These are phyloP conservation scores for Galagoides demidoff DNA, from an alignment of 2,797 vertebrate species.

Conservation along the genomic window DNA sequence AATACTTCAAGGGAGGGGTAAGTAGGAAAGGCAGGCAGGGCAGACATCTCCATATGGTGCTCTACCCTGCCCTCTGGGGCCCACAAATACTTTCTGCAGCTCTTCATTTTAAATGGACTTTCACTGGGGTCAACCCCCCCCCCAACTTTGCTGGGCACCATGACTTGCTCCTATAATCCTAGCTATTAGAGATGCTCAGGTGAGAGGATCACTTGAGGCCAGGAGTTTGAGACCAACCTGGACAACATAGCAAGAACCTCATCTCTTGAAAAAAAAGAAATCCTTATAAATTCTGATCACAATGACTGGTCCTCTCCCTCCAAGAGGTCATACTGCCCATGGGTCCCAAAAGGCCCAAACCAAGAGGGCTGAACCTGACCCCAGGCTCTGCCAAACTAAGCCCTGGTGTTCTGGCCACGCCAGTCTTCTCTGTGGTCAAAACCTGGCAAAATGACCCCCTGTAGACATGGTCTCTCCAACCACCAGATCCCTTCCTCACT, in stretches of 20 bases:
- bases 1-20: too few species aligned
- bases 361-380: not conserved
- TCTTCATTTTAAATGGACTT: not conserved
- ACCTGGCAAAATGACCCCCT: not conserved
- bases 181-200: not conserved
- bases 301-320: not conserved
- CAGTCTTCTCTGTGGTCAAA: not conserved
- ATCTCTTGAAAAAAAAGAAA: not conserved
- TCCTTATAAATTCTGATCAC: not conserved
- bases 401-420: not conserved
- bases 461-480: accelerated
- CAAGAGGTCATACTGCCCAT: not conserved
- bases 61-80: not conserved
- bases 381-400: too few species aligned
- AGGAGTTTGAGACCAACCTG: not conserved
- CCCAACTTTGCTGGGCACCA: not conserved
- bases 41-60: accelerated
- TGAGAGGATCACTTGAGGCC: not conserved
- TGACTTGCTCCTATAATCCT: not conserved
- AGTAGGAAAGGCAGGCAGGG: not conserved
- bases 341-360: not conserved
- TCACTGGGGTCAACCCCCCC: not conserved
- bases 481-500: not conserved
- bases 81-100: not conserved
- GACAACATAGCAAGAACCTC: not conserved